A percentile compares a stretch with the other conserved stretches of the same genome.
Evolutionary conservation across 2,888 invertebrate genomes (phyloP).

Genomic region (Brachycybe producta): DNA sequence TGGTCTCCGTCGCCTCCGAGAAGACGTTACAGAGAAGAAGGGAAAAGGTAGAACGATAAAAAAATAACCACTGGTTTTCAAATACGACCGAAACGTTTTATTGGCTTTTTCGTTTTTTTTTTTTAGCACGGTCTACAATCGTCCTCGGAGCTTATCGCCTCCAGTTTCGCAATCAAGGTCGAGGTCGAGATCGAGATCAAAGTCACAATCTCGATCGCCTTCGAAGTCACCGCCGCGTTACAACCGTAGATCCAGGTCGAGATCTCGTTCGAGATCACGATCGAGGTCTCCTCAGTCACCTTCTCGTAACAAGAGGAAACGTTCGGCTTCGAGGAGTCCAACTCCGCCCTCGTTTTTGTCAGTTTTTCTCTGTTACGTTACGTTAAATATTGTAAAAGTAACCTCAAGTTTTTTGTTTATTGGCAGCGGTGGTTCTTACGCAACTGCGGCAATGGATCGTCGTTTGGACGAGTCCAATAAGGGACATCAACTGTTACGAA

Average conservation of each 20-base stretch:
- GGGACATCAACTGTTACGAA: conserved; percentile 89
- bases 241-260: conserved; percentile 17
- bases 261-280: conserved; percentile 22
- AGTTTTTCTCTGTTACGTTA: conserved; percentile 29
- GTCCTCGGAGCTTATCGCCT: conserved; percentile 11
- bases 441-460: conserved; percentile 11
- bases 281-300: conserved; percentile 24
- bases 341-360: conserved; percentile 66
- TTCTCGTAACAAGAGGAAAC: conserved; percentile 23
- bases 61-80: not conserved
- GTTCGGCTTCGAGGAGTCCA: conserved; percentile 36
- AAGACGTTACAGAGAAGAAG: conserved; percentile 26
- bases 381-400: not conserved
- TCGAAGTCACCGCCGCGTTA: conserved; percentile 20
- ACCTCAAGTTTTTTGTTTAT: conserved; percentile 3
- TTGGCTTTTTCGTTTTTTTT: not conserved
- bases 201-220: conserved; percentile 32
- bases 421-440: conserved; percentile 15
- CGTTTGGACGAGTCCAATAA: conserved; percentile 69
- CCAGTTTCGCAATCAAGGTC: conserved; percentile 30
- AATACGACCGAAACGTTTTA: not conserved
- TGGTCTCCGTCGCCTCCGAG: conserved; percentile 27
- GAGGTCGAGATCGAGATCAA: conserved; percentile 37
- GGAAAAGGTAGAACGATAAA: conserved; percentile 4
- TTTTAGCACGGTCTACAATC: conserved; percentile 3